Conservation (phyloP, 2,888 invertebrate genomes). For the Lepidocyrtoides sp. region DNA sequence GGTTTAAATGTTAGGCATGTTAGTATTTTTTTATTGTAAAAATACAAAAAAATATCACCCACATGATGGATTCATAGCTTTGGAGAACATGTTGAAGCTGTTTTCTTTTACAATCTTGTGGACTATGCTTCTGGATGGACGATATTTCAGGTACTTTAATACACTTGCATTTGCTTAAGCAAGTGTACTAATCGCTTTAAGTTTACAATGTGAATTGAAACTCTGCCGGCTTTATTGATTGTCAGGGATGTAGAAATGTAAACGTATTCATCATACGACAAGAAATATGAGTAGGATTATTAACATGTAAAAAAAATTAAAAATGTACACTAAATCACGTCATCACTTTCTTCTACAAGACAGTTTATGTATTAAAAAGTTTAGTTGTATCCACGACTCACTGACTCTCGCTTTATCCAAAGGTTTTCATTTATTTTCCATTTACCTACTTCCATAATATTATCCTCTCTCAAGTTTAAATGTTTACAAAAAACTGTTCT, state of each 20-base stretch:
- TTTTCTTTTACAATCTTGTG: background rate
- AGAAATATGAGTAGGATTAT: background rate
- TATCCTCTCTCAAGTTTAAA: background rate
- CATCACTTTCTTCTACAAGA: background rate
- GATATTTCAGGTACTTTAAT: background rate
- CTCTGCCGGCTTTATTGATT: background rate
- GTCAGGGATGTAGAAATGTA: background rate
- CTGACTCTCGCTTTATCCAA: background rate
- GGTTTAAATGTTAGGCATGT: too few species aligned
- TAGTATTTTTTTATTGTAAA: too few species aligned
- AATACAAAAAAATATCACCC: background rate
- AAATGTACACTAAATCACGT: background rate
- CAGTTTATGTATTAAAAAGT: background rate
- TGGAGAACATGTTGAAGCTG: conserved; percentile 37
- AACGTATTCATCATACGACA: background rate
- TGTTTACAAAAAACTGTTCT: background rate
- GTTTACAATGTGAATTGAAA: too few species aligned
- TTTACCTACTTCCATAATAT: background rate
- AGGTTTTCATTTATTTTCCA: background rate
- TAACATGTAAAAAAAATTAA: background rate
- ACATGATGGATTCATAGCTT: conserved; percentile 35
- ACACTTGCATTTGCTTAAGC: too few species aligned
- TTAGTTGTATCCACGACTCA: background rate
- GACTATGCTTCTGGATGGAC: too few species aligned
- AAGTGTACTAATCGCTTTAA: background rate